These are phyloP conservation scores for Perizoma affinitatum DNA, from an alignment of 2,888 invertebrate species.

Conservation along the genomic window DNA sequence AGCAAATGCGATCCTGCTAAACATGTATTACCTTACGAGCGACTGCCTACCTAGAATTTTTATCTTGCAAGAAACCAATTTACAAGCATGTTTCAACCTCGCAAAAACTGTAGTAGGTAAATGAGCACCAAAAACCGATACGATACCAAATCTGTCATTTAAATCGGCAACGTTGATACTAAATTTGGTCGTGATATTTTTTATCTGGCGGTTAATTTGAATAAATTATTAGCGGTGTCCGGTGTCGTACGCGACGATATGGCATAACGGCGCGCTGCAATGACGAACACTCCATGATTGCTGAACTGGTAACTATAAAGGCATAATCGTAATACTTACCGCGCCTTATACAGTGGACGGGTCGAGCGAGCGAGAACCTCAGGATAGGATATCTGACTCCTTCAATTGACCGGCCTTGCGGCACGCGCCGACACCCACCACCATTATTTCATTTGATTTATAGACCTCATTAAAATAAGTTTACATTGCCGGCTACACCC, in stretches of 20 bases:
- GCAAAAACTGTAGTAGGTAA: conserved; percentile 46
- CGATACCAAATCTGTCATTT: conserved; percentile 64
- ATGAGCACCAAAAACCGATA: conserved; percentile 56
- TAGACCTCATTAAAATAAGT: conserved; percentile 62
- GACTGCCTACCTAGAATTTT: conserved; percentile 35
- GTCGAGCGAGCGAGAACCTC: conserved; percentile 60
- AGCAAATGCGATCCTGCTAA: conserved; percentile 64
- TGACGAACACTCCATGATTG: conserved; percentile 62
- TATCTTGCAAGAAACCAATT: conserved; percentile 33
- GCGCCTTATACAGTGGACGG: conserved; percentile 58
- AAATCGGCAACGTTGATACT: conserved; percentile 55
- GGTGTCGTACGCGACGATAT: conserved; percentile 58
- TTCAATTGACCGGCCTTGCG: conserved; percentile 77
- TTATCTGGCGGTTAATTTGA: conserved; percentile 61
- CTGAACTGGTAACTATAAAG: conserved; percentile 62
- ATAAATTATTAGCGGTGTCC: conserved; percentile 72
- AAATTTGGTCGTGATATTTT: conserved; percentile 57
- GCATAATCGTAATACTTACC: conserved; percentile 59
- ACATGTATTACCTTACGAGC: conserved; percentile 61
- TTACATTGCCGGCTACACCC: conserved; percentile 51
- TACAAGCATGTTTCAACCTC: conserved; percentile 20
- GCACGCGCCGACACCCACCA: conserved; percentile 72
- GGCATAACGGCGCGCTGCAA: conserved; percentile 56
- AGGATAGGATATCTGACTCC: conserved; percentile 67
- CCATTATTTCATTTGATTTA: conserved; percentile 69